Evolutionary conservation across 2,113 vertebrate genomes (phyloP).

Genomic region (Ciconia stormi): DNA sequence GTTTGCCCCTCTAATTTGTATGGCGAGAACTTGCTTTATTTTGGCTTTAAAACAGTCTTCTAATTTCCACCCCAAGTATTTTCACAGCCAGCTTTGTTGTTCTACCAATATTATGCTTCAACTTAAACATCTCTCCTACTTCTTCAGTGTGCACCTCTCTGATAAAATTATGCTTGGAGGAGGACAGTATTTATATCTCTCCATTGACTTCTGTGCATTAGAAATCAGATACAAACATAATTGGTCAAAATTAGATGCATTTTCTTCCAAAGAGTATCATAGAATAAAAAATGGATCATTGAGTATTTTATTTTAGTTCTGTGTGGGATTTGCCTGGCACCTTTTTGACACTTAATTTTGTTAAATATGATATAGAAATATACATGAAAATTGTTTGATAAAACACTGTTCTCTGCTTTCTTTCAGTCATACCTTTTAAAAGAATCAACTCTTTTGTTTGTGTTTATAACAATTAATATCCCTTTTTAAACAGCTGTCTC

Average conservation of each 20-base stretch:
- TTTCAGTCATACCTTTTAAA: not conserved
- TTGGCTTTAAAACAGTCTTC: not conserved
- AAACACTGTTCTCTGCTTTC: not conserved
- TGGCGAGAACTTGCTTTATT: not conserved
- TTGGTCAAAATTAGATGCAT: not conserved
- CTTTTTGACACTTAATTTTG: slow-evolving; percentile 13
- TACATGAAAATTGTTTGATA: not conserved
- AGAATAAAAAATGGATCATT: not conserved
- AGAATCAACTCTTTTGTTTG: not conserved
- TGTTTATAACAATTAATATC: not conserved
- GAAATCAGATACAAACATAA: not conserved
- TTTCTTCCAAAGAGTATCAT: not conserved
- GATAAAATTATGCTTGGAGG: not conserved
- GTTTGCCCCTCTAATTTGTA: not conserved
- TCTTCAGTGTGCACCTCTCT: not conserved
- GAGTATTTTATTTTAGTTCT: not conserved
- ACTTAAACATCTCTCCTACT: not conserved
- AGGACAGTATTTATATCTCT: slow-evolving; percentile 1
- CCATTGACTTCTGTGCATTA: not conserved
- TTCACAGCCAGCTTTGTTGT: not conserved
- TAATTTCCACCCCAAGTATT: not conserved
- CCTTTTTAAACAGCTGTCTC: not conserved
- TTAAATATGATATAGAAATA: not conserved
- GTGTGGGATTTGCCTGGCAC: not conserved
- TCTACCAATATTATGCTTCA: not conserved